phyloP scores from a whole-genome alignment of 2,113 vertebrate genomes.

The Rhynchomys soricoides region DNA sequence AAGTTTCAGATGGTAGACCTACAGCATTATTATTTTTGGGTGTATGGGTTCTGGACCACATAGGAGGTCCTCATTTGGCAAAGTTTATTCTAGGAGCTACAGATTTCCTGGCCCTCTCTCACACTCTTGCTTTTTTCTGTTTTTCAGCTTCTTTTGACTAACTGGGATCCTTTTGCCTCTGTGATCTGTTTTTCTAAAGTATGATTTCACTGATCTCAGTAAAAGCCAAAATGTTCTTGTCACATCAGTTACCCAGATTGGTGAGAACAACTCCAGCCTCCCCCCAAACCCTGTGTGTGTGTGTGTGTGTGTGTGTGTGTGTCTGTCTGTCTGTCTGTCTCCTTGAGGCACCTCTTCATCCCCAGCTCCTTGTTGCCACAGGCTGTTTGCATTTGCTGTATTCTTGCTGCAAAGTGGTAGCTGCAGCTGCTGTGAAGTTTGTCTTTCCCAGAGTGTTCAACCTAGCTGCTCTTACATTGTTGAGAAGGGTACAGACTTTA shows the following conservation, averaged over 20 bases:
- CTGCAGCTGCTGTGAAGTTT: not conserved
- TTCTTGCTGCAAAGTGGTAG: not conserved
- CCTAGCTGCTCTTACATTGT: not conserved
- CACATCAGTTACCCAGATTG: not conserved
- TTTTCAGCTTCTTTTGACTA: not conserved
- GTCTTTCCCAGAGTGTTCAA: not conserved
- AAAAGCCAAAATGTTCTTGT: not conserved
- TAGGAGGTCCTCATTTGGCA: not conserved
- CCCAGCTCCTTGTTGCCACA: not conserved
- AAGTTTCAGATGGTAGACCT: not conserved
- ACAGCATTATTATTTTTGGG: not conserved
- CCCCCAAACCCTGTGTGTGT: not conserved
- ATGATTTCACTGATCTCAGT: not conserved
- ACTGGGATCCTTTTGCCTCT: not conserved
- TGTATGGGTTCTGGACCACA: not conserved
- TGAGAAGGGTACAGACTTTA: not conserved
- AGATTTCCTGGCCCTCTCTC: not conserved
- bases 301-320: not conserved
- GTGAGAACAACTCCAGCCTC: not conserved
- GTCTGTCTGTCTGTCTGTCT: too few relatives aligned
- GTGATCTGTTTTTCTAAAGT: not conserved
- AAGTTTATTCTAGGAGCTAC: not conserved
- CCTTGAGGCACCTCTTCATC: not conserved
- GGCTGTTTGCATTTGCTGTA: not conserved
- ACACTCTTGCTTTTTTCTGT: not conserved